phyloP scores from a whole-genome alignment of 2,113 vertebrate genomes.

The Jaculus jaculus region DNA sequence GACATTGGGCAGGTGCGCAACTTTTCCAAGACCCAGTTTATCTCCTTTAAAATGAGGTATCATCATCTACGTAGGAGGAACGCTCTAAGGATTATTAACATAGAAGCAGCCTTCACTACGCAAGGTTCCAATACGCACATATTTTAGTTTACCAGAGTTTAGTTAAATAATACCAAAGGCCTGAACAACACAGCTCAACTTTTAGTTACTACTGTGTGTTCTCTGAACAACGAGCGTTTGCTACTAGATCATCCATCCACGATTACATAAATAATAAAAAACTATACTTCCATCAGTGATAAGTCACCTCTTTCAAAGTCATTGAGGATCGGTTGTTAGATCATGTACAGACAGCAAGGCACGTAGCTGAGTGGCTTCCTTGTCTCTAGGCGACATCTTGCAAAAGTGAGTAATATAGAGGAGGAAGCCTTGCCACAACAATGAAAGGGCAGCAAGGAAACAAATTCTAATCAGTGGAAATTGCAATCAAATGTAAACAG shows the following conservation, averaged over 20 bases:
- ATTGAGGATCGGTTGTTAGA: constrained; percentile 2
- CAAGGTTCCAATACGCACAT: background rate
- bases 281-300: background rate
- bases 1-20: background rate
- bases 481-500: background rate
- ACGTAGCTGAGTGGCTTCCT: background rate
- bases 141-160: constrained; percentile 25
- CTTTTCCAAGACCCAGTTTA: constrained; percentile 4
- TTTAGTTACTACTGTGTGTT: background rate
- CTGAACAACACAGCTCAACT: constrained; percentile 7
- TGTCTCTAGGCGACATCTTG: constrained; percentile 5
- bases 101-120: background rate
- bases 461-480: background rate
- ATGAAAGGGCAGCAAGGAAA: constrained; percentile 42
- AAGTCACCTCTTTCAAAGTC: constrained; percentile 37
- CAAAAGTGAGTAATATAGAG: constrained; percentile 39
- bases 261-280: constrained; percentile 26
- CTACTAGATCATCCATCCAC: background rate
- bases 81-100: constrained; percentile 45
- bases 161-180: constrained; percentile 4
- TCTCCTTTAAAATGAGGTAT: background rate
- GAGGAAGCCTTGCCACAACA: background rate
- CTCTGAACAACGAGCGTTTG: constrained; percentile 21
- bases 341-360: background rate
- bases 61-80: background rate